These are phyloP conservation scores for Molossus alvarezi DNA, from an alignment of 2,797 vertebrate genomes.

Conservation along the genomic window DNA sequence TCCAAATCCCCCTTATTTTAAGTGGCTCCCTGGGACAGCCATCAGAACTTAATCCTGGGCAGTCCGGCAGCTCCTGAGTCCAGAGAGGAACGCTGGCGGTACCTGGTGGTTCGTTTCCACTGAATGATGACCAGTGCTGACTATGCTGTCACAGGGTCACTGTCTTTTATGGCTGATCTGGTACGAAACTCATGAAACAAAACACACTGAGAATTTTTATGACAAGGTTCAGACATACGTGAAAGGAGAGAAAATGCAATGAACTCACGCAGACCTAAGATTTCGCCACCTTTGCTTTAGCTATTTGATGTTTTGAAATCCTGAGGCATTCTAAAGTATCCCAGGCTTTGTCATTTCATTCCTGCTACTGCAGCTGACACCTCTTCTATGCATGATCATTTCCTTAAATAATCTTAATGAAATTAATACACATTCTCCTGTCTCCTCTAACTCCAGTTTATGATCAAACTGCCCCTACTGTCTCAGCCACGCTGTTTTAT, in stretches of 20 bases:
- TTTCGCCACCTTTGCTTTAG: background rate
- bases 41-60: background rate
- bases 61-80: background rate
- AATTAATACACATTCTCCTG: background rate
- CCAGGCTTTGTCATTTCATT: background rate
- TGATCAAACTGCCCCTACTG: background rate
- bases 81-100: background rate
- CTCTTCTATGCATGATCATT: background rate
- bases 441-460: background rate
- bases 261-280: background rate
- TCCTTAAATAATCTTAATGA: slow-evolving; percentile 34
- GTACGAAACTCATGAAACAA: background rate
- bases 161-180: background rate
- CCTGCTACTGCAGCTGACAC: background rate
- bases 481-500: background rate
- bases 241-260: background rate
- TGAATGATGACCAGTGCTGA: too few relatives aligned
- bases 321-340: background rate
- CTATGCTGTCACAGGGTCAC: accelerated
- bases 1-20: slow-evolving; percentile 60
- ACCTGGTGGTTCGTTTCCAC: background rate
- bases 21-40: slow-evolving; percentile 43
- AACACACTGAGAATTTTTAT: background rate
- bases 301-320: background rate
- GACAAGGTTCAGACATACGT: background rate